Evolutionary conservation across 1,140 invertebrate genomes (phyloP), one percentile per base, ranked within the genome.

Genomic region (Melipona quadrifasciata): DNA sequence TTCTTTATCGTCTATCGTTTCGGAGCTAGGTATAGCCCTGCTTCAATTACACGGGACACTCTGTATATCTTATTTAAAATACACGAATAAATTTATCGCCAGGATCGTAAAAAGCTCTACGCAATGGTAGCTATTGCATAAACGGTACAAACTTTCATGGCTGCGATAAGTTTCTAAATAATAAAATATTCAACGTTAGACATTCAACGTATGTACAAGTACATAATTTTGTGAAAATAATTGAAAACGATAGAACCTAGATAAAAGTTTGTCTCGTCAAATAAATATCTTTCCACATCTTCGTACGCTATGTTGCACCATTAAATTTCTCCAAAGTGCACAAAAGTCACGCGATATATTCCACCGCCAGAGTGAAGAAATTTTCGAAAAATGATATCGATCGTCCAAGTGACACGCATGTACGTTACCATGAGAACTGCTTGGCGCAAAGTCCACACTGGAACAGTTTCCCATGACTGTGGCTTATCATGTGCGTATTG

Each of bases 401-500:
- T n/a, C 58, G 1, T n/a, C 12, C 24, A 24, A 58, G 24, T 4
- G 3, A 73, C 53, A 21, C 5, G 27, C 27, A 4, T 34, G 8
- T 47, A 47, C 8, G 12, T n/a, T 75, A 89, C 87, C 80, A 64
- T n/a, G 80, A 76, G 39, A 89, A 88, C 55, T 80, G 84, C 14
- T 83, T 80, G 21, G n/a, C 53, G 31, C 84, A 89, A 51, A 83
- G 61, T 14, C 76, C 84, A 16, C 85, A 89, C 24, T 80, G 87
- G 47, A 86, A 84, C n/a, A 81, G n/a, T 53, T 79, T 78, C 12
- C 78, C 84, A 64, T 74, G 68, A 64, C 58, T 89, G 27, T 89
- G 87, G 24, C 68, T 27, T 27, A 86, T 82, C 81, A 84, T 86
- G 53, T 89, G 88, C n/a, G 74, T 84, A 64, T 74, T 84, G 87